Evolutionary conservation across 2,113 vertebrate genomes (phyloP).

Genomic region (Sceloporus undulatus): DNA sequence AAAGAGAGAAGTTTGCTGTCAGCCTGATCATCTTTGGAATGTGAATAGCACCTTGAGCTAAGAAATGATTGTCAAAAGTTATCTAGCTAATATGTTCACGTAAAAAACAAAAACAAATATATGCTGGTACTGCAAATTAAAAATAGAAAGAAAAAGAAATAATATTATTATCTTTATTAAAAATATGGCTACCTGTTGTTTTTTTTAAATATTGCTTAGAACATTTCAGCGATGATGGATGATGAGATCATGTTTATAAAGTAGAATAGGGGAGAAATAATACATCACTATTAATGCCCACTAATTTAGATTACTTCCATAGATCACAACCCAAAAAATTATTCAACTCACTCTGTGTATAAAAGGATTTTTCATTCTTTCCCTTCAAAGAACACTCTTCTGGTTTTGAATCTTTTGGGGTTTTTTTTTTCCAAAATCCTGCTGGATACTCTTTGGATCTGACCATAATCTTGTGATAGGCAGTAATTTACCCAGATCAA

Average conservation of each 20-base stretch:
- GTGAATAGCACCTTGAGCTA: constrained; percentile 79
- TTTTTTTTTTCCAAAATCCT: background rate
- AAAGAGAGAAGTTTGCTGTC: constrained; percentile 60
- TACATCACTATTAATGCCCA: constrained; percentile 10
- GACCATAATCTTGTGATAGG: constrained; percentile 11
- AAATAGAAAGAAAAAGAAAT: constrained; percentile 55
- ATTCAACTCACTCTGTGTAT: background rate
- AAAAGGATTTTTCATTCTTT: background rate
- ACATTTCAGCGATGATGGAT: constrained; percentile 39
- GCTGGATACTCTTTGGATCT: background rate
- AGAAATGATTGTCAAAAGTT: constrained; percentile 70
- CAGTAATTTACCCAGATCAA: constrained; percentile 21
- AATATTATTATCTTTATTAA: constrained; percentile 50
- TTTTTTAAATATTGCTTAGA: constrained; percentile 76
- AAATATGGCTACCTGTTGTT: constrained; percentile 51
- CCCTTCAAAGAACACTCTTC: background rate
- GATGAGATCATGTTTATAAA: constrained; percentile 50
- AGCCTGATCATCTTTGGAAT: constrained; percentile 70
- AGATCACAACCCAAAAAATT: background rate
- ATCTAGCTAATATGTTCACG: constrained; percentile 65
- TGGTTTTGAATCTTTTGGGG: constrained; percentile 24
- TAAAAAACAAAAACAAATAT: constrained; percentile 35
- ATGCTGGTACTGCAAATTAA: constrained; percentile 66
- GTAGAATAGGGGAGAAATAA: constrained; percentile 23
- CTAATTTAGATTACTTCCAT: constrained; percentile 21